Evolutionary conservation across 2,797 vertebrate species (phyloP).

Genomic region (Anguilla pacifica): DNA sequence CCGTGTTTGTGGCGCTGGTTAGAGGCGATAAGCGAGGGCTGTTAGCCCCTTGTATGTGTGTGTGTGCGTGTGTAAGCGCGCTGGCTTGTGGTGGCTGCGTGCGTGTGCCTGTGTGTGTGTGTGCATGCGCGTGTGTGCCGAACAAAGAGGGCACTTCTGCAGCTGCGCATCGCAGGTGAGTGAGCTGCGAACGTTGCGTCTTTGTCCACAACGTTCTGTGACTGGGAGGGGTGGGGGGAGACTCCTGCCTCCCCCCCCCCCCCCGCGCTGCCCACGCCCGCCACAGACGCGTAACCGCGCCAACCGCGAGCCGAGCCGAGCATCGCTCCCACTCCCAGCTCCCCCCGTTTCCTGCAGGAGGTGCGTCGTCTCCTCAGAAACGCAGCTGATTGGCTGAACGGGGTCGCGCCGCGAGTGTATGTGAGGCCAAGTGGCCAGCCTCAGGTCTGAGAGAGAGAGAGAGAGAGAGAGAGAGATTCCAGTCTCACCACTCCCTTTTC

Average conservation of each 20-base stretch:
- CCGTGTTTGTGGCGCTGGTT: not conserved
- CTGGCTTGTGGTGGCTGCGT: too few species aligned
- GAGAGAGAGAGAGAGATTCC: not conserved
- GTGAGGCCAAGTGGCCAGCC: conserved; percentile 8
- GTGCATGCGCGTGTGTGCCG: not conserved
- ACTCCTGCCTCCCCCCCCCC: not conserved
- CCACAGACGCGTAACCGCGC: not conserved
- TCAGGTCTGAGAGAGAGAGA: not conserved
- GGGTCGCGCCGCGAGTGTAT: not conserved
- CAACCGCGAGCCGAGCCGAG: not conserved
- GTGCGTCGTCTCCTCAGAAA: not conserved
- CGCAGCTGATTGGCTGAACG: not conserved
- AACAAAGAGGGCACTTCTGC: not conserved
- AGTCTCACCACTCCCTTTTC: not conserved
- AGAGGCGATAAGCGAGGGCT: not conserved
- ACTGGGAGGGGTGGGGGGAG: not conserved
- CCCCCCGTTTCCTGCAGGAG: not conserved
- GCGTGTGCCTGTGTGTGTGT: not conserved
- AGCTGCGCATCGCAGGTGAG: conserved; percentile 11
- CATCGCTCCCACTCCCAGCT: not conserved
- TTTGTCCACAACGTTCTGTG: not conserved
- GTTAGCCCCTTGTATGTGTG: not conserved
- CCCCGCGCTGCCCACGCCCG: not conserved
- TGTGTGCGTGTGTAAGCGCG: not conserved
- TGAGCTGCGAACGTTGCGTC: not conserved